These are phyloP conservation scores for Pseudochromis fuscus DNA, from an alignment of 2,797 vertebrate genomes.

Conservation along the genomic window DNA sequence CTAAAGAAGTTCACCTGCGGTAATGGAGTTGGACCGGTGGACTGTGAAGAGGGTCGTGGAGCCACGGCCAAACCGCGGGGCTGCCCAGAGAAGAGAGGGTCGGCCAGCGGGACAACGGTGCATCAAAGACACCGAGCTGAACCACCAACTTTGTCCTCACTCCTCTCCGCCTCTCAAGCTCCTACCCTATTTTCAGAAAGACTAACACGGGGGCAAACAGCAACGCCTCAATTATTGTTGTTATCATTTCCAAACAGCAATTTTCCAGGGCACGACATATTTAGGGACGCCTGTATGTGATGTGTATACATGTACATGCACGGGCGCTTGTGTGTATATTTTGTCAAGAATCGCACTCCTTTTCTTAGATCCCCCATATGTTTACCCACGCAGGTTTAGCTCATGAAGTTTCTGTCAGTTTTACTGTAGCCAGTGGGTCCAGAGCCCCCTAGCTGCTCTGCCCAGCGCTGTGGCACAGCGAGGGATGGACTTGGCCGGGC, in stretches of 20 bases:
- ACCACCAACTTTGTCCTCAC: conserved; percentile 66
- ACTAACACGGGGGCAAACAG: conserved; percentile 72
- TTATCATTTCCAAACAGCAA: conserved; percentile 73
- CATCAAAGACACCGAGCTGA: conserved; percentile 75
- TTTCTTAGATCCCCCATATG: conserved; percentile 56
- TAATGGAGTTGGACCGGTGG: conserved; percentile 60
- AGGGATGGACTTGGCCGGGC: conserved; percentile 62
- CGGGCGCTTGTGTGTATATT: conserved; percentile 25
- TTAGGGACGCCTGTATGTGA: conserved; percentile 18
- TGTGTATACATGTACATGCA: conserved; percentile 26
- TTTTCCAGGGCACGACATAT: conserved; percentile 60
- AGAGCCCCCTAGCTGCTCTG: conserved; percentile 58
- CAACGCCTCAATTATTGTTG: conserved; percentile 68
- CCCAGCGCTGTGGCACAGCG: conserved; percentile 56
- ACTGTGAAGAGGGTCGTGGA: conserved; percentile 74
- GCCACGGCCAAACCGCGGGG: conserved; percentile 72
- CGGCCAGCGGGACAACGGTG: conserved; percentile 70
- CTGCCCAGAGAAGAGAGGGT: conserved; percentile 69
- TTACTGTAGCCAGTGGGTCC: conserved; percentile 47
- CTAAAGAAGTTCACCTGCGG: conserved; percentile 84
- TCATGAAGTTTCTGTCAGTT: conserved; percentile 37
- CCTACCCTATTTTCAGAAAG: conserved; percentile 76
- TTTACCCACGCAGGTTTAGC: conserved; percentile 57
- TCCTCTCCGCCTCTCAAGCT: conserved; percentile 50
- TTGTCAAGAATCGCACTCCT: conserved; percentile 36